Evolutionary conservation across 2,888 invertebrate species (phyloP).

Genomic region (Harpalus rufipes): DNA sequence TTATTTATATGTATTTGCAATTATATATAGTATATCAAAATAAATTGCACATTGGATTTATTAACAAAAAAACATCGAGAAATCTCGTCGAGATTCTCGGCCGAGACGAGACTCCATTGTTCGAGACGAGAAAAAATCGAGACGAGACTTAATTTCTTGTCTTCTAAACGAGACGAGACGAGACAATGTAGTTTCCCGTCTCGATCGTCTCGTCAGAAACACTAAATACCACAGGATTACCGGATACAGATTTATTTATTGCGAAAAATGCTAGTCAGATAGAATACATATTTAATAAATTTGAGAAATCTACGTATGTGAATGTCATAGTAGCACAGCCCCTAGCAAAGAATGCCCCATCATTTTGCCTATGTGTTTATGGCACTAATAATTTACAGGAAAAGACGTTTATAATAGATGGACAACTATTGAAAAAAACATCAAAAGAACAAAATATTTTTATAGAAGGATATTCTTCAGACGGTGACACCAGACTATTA

Average conservation of each 20-base stretch:
- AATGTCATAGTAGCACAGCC: conserved; percentile 13
- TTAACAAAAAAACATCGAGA: too few relatives aligned
- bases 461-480: conserved; percentile 3
- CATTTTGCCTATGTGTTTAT: conserved; percentile 69
- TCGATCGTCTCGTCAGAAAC: too few relatives aligned
- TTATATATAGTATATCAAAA: too few relatives aligned
- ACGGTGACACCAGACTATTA: neutral
- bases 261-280: conserved; percentile 8
- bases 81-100: too few relatives aligned
- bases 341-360: conserved; percentile 54
- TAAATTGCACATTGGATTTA: too few relatives aligned
- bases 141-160: too few relatives aligned
- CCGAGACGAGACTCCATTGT: too few relatives aligned
- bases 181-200: too few relatives aligned
- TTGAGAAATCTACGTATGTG: neutral
- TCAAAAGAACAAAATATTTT: neutral
- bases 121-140: too few relatives aligned
- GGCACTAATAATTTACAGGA: conserved; percentile 69
- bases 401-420: conserved; percentile 54
- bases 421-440: neutral
- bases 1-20: too few relatives aligned
- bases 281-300: neutral
- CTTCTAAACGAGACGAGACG: too few relatives aligned
- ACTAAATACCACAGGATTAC: conserved; percentile 1
- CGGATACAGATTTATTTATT: neutral